These are phyloP conservation scores for Scatophagus argus DNA, from an alignment of 2,113 vertebrate species.

Conservation along the genomic window DNA sequence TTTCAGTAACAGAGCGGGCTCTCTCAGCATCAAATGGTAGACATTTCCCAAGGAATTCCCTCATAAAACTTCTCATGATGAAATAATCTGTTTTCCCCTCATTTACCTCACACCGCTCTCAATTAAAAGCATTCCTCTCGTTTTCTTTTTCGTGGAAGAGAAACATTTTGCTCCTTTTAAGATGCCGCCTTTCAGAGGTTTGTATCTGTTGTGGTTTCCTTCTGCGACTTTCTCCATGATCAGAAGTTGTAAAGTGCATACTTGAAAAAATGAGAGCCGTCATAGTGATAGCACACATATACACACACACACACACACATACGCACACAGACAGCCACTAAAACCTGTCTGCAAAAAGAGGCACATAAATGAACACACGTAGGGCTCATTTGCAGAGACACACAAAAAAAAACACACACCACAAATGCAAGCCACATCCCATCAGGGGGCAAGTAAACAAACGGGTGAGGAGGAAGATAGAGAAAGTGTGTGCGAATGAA, in stretches of 20 bases:
- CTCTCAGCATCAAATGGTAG: slow-evolving; percentile 8
- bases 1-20: slow-evolving; percentile 2
- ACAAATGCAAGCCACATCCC: slow-evolving; percentile 45
- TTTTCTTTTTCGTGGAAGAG: slow-evolving; percentile 49
- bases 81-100: slow-evolving; percentile 53
- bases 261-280: slow-evolving; percentile 29
- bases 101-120: slow-evolving; percentile 61
- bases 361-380: neutral
- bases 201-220: slow-evolving; percentile 69
- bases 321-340: slow-evolving; percentile 13
- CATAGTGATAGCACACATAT: slow-evolving; percentile 14
- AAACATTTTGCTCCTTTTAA: slow-evolving; percentile 41
- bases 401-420: slow-evolving; percentile 1
- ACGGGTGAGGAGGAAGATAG: slow-evolving; percentile 26
- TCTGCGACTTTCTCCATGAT: slow-evolving; percentile 53
- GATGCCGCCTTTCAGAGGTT: slow-evolving; percentile 52
- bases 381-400: neutral
- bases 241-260: slow-evolving; percentile 58
- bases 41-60: slow-evolving; percentile 55
- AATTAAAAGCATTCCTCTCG: slow-evolving; percentile 64
- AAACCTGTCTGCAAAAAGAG: neutral
- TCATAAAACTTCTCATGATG: slow-evolving; percentile 61
- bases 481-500: slow-evolving; percentile 8
- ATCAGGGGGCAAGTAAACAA: slow-evolving; percentile 65
- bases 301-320: slow-evolving; percentile 14